Evolutionary conservation across 2,888 invertebrate genomes (phyloP).

Genomic region (Watsonalla binaria): DNA sequence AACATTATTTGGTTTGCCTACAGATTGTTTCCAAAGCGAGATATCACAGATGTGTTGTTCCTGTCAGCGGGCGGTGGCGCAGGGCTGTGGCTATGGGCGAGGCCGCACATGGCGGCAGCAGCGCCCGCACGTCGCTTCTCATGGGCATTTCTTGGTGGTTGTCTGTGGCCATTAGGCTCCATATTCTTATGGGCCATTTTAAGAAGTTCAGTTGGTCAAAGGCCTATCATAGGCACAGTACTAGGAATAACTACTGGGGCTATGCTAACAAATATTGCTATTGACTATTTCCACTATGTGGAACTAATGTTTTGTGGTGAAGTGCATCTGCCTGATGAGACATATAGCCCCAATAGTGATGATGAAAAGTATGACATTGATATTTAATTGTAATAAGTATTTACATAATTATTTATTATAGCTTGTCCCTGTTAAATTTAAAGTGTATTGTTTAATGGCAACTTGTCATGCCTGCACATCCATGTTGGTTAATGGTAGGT

Average conservation of each 20-base stretch:
- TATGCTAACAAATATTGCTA: slow-evolving; percentile 80
- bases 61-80: slow-evolving; percentile 89
- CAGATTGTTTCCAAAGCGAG: slow-evolving; percentile 85
- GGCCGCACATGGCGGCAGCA: slow-evolving; percentile 86
- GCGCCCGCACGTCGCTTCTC: slow-evolving; percentile 79
- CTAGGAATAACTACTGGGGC: slow-evolving; percentile 85
- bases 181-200: slow-evolving; percentile 93
- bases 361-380: slow-evolving; percentile 77
- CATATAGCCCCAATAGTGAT: slow-evolving; percentile 70
- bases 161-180: slow-evolving; percentile 93
- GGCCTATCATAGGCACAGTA: slow-evolving; percentile 81
- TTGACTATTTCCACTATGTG: slow-evolving; percentile 81
- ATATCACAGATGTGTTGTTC: slow-evolving; percentile 89
- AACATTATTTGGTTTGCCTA: slow-evolving; percentile 32
- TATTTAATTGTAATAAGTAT: slow-evolving; percentile 32
- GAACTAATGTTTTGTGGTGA: slow-evolving; percentile 79
- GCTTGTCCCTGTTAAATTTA: slow-evolving; percentile 14
- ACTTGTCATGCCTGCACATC: background rate
- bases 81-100: slow-evolving; percentile 89
- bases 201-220: slow-evolving; percentile 86
- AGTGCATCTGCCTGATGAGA: slow-evolving; percentile 66
- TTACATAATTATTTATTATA: slow-evolving; percentile 1
- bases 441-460: slow-evolving; percentile 3
- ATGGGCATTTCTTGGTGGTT: slow-evolving; percentile 87
- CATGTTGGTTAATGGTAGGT: slow-evolving; percentile 2